Conservation (phyloP, 37 sponge, comb jelly and placozoan species). For the Trichoplax adhaerens region DNA sequence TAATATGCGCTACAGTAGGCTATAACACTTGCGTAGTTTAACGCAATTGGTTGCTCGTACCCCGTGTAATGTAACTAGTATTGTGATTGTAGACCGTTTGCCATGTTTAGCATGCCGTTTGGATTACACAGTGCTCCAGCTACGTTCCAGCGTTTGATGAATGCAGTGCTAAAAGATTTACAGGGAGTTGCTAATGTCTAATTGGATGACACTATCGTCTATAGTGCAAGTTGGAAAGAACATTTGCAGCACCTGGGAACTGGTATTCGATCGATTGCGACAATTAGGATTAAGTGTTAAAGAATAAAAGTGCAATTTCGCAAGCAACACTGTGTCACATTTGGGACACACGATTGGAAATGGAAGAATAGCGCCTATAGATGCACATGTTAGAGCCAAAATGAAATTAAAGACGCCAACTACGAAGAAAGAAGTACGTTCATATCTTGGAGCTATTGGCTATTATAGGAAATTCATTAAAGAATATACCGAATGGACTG, state of each 20-base stretch:
- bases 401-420: constrained; percentile 9
- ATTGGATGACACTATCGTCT: constrained; percentile 7
- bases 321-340: not conserved
- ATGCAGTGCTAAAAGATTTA: constrained; percentile 1
- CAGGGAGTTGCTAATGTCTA: constrained; percentile 1
- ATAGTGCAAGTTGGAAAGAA: constrained; percentile 5
- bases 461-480: constrained; percentile 35
- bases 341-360: constrained; percentile 20
- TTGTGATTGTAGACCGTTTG: too few relatives aligned
- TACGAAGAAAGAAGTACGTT: constrained; percentile 31
- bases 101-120: constrained; percentile 36
- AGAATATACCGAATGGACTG: too few relatives aligned
- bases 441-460: constrained; percentile 38
- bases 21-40: too few relatives aligned
- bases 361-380: constrained; percentile 25
- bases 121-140: constrained; percentile 44
- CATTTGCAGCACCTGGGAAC: constrained; percentile 9
- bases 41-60: too few relatives aligned
- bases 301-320: constrained; percentile 9
- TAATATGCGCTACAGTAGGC: too few relatives aligned
- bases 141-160: constrained; percentile 46
- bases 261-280: not conserved
- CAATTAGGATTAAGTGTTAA: constrained; percentile 2
- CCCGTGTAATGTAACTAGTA: too few relatives aligned
- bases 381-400: constrained; percentile 26